phyloP scores from a whole-genome alignment of 30 jellyfish, hydroid and myxozoan species.

The Pelagia noctiluca region DNA sequence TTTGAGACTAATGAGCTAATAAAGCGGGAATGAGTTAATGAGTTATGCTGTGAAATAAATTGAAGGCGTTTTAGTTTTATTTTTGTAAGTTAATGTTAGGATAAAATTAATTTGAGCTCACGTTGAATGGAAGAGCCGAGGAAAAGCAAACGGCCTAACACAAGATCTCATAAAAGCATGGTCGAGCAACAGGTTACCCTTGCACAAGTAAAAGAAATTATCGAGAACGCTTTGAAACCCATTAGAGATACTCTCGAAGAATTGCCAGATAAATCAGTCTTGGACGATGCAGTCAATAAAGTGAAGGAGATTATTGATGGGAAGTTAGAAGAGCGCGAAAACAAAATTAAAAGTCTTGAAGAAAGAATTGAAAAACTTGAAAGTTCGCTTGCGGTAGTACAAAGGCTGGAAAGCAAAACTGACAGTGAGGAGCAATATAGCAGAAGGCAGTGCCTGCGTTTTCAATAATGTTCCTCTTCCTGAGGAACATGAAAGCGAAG shows the following conservation, averaged over 20 bases:
- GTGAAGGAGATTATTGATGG: slow-evolving; percentile 21
- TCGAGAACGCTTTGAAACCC: slow-evolving; percentile 43
- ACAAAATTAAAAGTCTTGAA: neutral
- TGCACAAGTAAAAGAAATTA: slow-evolving; percentile 21
- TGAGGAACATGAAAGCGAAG: slow-evolving; percentile 6
- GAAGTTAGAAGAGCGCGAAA: slow-evolving; percentile 30
- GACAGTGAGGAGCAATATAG: slow-evolving; percentile 41
- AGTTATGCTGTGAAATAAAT: slow-evolving; percentile 1
- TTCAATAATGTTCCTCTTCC: slow-evolving; percentile 25
- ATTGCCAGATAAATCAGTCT: slow-evolving; percentile 11
- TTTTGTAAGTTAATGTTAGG: neutral
- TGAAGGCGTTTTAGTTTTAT: neutral
- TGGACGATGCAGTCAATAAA: slow-evolving; percentile 38
- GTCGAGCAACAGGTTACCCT: slow-evolving; percentile 42
- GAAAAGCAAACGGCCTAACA: slow-evolving; percentile 24
- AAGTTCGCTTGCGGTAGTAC: slow-evolving; percentile 27
- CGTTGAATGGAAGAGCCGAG: slow-evolving; percentile 5
- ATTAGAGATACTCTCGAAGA: slow-evolving; percentile 6
- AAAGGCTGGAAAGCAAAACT: slow-evolving; percentile 14
- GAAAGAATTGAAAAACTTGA: slow-evolving; percentile 11
- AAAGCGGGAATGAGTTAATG: neutral
- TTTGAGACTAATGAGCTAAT: slow-evolving; percentile 2
- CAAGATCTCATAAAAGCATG: slow-evolving; percentile 33
- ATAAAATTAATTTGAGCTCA: neutral
- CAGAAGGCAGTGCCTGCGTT: slow-evolving; percentile 46